Evolutionary conservation across 2,797 vertebrate genomes (phyloP), one percentile per base, ranked within the genome.

Genomic region (Diceros bicornis): DNA sequence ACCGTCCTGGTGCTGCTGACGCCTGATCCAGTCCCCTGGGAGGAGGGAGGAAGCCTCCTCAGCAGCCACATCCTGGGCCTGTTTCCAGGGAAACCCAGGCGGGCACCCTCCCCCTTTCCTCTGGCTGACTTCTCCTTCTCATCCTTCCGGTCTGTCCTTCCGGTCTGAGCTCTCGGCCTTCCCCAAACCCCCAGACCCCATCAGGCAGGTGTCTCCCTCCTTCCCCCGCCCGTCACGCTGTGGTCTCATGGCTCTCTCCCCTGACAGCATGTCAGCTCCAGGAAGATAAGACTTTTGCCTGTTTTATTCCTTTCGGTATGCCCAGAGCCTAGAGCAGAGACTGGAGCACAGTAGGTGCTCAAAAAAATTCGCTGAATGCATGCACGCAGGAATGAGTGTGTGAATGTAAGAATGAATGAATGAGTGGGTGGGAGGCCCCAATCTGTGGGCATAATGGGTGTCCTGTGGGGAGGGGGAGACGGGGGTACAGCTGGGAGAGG

Each of bases 51-150:
- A 59, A 41, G 29, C 57, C 61, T 64, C 78, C 25, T 4, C 20
- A 0, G 59, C 78, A 52, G 14, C 85, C 88, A 52, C 47, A 50
- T 77, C 82, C 78, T 27, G 69, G 93, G 93, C 75, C 69, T 23
- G 23, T 85, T 88, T 85, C 96, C 91, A 85, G 59, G 69, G 82
- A 37, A 66, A 88, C 89, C 50, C 27, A 32, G 92, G 66, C 79
- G 81, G 37, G 4, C 74, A 32, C 27, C 6, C 16, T 71, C 47
- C 18, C 13, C 66, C 66, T 66, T 72, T 4, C 50, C 10, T 27
- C 88, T 32, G 25, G 10, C 68, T 71, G 10, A 32, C 50, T 27
- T 10, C 32, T 34, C 23, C 9, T 34, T 12, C 61, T 34, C 47
- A 32, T 14, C 66, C 6, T 37, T 34, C 57, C 7, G 1, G 41